Conservation (phyloP, 1,140 invertebrate species). For the Drosophila rufa region DNA sequence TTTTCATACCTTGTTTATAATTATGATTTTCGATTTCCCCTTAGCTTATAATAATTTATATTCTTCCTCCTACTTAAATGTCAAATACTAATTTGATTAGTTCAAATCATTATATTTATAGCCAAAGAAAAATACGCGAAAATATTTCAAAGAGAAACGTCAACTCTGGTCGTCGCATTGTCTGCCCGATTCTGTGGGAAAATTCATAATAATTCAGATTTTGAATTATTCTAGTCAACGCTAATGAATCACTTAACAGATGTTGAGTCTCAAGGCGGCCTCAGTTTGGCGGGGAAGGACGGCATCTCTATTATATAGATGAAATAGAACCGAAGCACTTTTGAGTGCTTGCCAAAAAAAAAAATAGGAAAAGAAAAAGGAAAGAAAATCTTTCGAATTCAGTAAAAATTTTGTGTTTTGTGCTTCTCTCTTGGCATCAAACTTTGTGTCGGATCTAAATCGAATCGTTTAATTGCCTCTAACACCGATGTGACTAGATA, state of each 20-base stretch:
- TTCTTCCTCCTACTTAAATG: conserved; percentile 24
- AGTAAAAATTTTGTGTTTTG: conserved; percentile 14
- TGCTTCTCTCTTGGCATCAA: conserved; percentile 39
- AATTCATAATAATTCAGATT: conserved; percentile 57
- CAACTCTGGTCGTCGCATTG: conserved; percentile 66
- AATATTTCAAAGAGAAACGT: conserved; percentile 48
- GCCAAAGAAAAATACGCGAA: conserved; percentile 29
- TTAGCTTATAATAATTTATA: background rate
- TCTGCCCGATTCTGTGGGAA: conserved; percentile 49
- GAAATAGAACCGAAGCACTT: conserved; percentile 52
- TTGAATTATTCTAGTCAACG: conserved; percentile 46
- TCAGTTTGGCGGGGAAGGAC: conserved; percentile 11
- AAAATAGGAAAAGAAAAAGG: background rate
- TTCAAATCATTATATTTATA: conserved; percentile 58
- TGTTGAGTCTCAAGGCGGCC: conserved; percentile 51
- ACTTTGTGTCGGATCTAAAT: conserved; percentile 67
- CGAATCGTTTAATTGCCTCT: conserved; percentile 77
- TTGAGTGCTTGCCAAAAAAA: conserved; percentile 68
- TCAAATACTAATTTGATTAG: conserved; percentile 58
- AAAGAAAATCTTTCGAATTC: conserved; percentile 27
- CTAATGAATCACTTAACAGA: conserved; percentile 80
- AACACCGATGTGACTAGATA: conserved; percentile 54
- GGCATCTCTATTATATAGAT: conserved; percentile 42
- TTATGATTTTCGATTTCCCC: no score
- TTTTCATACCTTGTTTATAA: no score